These are phyloP conservation scores for Eulemur rubriventer DNA, from an alignment of 2,797 vertebrate species.

Conservation along the genomic window DNA sequence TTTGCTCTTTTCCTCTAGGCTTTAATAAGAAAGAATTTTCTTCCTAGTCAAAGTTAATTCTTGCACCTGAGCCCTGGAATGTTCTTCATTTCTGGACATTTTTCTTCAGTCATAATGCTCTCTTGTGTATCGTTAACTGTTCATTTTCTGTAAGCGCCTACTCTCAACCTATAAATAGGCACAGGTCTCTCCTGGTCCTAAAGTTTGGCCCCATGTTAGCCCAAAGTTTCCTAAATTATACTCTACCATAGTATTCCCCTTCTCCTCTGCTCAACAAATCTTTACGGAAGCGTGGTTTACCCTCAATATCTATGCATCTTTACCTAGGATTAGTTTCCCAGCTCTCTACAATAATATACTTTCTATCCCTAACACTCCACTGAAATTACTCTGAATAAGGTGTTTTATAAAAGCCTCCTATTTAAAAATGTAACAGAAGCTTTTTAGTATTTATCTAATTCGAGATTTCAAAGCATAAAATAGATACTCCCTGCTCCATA, in stretches of 20 bases:
- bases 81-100: background rate
- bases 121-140: background rate
- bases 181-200: background rate
- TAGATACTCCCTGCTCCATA: background rate
- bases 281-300: background rate
- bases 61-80: background rate
- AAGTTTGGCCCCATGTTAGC: background rate
- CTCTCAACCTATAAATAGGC: background rate
- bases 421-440: background rate
- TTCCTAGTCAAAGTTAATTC: background rate
- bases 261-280: background rate
- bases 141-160: background rate
- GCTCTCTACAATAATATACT: background rate
- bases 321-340: background rate
- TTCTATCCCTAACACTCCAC: background rate
- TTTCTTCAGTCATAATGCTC: background rate
- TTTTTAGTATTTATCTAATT: background rate
- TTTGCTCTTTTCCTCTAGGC: background rate
- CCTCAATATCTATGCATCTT: background rate
- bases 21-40: background rate
- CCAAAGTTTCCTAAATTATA: background rate
- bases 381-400: background rate
- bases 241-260: background rate
- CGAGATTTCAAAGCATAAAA: background rate
- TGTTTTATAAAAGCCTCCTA: background rate